Percentiles rank a stretch among this genome's conserved stretches.
phyloP scores from a whole-genome alignment of 2,113 vertebrate genomes.

The Tiliqua scincoides region DNA sequence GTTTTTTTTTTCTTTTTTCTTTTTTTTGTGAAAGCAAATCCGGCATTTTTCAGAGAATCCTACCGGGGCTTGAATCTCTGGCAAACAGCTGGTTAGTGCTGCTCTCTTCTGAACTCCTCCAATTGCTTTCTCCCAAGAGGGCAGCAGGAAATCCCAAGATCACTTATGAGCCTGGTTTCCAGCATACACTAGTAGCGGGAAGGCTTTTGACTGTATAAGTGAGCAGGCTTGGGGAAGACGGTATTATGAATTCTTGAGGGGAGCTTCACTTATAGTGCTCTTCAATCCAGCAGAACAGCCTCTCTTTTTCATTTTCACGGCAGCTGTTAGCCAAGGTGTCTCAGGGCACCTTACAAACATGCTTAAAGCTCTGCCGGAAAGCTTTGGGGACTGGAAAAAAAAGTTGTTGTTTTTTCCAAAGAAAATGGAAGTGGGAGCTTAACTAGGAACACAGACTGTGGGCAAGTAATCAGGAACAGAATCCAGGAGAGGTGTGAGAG shows the following conservation, averaged over 20 bases:
- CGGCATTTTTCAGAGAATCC: background rate
- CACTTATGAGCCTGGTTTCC: conserved; percentile 12
- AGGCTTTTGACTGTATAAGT: conserved; percentile 3
- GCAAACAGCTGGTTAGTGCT: conserved; percentile 15
- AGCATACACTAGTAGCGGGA: background rate
- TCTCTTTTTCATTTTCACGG: background rate
- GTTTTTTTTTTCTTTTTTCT: background rate
- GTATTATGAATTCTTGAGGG: background rate
- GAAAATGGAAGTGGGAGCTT: background rate
- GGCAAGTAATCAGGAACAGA: background rate
- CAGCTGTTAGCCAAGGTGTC: conserved; percentile 8
- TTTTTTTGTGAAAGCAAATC: background rate
- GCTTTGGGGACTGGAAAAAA: background rate
- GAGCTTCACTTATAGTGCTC: conserved; percentile 3
- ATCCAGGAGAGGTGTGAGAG: background rate
- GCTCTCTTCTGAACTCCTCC: background rate
- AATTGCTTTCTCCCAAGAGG: background rate
- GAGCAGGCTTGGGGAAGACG: background rate
- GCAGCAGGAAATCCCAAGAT: conserved; percentile 17
- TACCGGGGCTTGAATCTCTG: background rate
- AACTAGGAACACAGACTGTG: background rate
- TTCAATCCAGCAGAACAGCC: background rate
- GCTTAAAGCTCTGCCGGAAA: background rate
- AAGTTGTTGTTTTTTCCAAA: background rate
- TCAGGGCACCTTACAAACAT: background rate